Evolutionary conservation across 2,888 invertebrate species (phyloP), one percentile per base, ranked within the genome.

Genomic region (Mongoloraphidia duomilia): DNA sequence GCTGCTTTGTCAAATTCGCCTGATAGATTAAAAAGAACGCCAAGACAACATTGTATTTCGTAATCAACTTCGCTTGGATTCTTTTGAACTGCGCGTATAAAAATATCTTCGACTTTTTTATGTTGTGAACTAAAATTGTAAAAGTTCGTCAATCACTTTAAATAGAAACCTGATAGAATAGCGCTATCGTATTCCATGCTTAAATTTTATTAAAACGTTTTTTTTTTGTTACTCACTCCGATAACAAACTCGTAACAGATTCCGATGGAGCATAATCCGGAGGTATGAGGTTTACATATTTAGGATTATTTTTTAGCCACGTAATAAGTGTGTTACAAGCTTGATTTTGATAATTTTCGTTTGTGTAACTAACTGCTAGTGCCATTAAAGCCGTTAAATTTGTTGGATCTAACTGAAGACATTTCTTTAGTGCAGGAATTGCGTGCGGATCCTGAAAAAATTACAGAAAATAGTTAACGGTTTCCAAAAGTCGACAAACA

Each of bases 1-100:
- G 88, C 88, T 11, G 98, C 98, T 70, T 95, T 93, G 58, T 92
- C 87, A 68, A 87, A 95, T 63, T 98, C 95, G 17, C 86, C 86
- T 39, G 88, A 88, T 39, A 97, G 76, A 69, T 96, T 96, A 62
- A 95, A 96, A 37, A 98, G 75, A 12, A 98, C 92, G 3, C 96
- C 96, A 12, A 98, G 72, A 44, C 92, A 94, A 71, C 87, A 86
- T 68, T 95, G 42, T 8, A 96, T 82, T 68, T 94, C 90, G 17
- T 91, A 76, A 68, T 96, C 95, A 50, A 91, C 77, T 61, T 77
- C 70, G 17, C 68, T 64, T 1, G 88, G 84, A 61, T 82, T 79
- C 61, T 80, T 69, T 59, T 89, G 82, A 9, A 89, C 92, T 40
- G 91, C 88, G 65, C 76, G 77, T 47, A 90, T 72, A 62, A 80